Base-by-base conservation (phyloP, 2,888 invertebrate genomes). In the Catocala sponsa region DNA sequence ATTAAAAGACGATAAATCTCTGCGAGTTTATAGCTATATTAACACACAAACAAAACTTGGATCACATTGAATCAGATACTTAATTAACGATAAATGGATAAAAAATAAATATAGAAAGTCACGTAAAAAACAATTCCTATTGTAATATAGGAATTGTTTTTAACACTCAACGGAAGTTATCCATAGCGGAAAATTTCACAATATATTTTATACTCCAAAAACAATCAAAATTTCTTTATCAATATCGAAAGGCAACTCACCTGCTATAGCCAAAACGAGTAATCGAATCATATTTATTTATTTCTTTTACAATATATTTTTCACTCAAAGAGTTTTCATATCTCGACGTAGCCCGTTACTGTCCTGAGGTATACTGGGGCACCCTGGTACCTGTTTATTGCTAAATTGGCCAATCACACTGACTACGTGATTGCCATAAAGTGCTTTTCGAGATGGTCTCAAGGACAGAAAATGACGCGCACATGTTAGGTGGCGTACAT, bases 361-460 rank as follows among this genome's bases (percentile, higher is more conserved):
- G 76, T 70, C 72, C 71, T 55, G 73, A 63, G 57, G 54, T 59
- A 70, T 63, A 78, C 76, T 77, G 71, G 66, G 66, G 67, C 75
- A 70, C 72, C 68, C 72, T 67, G 54, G 72, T 78, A 84, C 83
- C 84, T 88, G 85, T 70, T 85, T 83, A 92, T 92, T 91, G 88
- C 65, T 86, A 89, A 93, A 93, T 92, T 91, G 90, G 71, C 80
- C 91, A 91, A 91, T 91, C 80, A 78, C 54, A 63, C 74, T 67
- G 76, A 73, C 71, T 66, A 68, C 82, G 79, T 84, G 85, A 84
- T 84, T 88, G 88, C 83, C 44, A 79, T 79, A 79, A 80, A 84
- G 81, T 86, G 87, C 81, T 64, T 83, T 75, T 74, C 79, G 80
- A 83, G 86, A 86, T 84, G 85, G 80, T 80, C 70, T 82, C 92